Evolutionary conservation across 2,113 vertebrate genomes (phyloP).

Genomic region (Xiphophorus maculatus): DNA sequence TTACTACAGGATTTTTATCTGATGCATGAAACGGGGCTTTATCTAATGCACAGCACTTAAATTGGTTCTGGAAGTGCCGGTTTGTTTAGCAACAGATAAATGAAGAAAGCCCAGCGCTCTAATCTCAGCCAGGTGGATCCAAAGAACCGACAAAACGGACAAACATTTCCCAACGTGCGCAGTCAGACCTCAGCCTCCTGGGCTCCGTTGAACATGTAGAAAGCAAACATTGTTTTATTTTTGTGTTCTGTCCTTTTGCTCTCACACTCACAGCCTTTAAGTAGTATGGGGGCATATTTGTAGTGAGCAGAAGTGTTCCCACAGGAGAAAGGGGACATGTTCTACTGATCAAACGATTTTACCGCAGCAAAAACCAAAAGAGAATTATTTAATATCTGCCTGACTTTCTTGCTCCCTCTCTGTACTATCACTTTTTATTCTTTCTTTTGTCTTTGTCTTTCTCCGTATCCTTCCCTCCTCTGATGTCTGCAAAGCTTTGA

Average conservation of each 20-base stretch:
- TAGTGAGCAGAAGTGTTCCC: slow-evolving; percentile 6
- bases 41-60: background rate
- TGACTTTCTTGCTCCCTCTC: slow-evolving; percentile 9
- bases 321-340: slow-evolving; percentile 16
- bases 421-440: slow-evolving; percentile 25
- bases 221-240: slow-evolving; percentile 50
- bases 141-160: slow-evolving; percentile 3
- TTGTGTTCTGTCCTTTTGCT: slow-evolving; percentile 22
- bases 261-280: slow-evolving; percentile 22
- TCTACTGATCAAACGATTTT: slow-evolving; percentile 57
- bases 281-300: slow-evolving; percentile 16
- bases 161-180: slow-evolving; percentile 3
- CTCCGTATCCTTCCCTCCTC: slow-evolving; percentile 9
- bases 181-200: slow-evolving; percentile 21
- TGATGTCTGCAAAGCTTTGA: slow-evolving; percentile 38
- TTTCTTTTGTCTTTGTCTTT: slow-evolving; percentile 42
- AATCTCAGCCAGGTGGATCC: slow-evolving; percentile 8
- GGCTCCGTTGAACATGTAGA: slow-evolving; percentile 20
- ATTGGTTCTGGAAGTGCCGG: background rate
- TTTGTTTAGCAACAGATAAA: slow-evolving; percentile 5
- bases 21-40: background rate
- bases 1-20: background rate
- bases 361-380: slow-evolving; percentile 55
- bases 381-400: slow-evolving; percentile 63
- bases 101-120: background rate